Evolutionary conservation across 2,797 vertebrate species (phyloP).

Genomic region (Pseudopleuronectes americanus): DNA sequence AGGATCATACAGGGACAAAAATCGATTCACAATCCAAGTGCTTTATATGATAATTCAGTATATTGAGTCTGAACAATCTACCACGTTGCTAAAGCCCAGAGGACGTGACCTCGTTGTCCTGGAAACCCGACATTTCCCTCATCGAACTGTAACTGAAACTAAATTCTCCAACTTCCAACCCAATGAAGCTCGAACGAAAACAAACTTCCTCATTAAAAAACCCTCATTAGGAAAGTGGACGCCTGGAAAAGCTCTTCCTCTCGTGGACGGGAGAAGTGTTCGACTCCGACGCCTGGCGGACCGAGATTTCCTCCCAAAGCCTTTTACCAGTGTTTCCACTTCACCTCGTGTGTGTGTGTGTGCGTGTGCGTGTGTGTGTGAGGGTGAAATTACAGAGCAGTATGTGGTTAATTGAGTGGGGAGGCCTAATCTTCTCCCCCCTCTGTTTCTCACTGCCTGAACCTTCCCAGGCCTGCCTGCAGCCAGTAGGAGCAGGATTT

Average conservation of each 20-base stretch:
- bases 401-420: constrained; percentile 66
- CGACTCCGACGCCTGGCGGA: constrained; percentile 12
- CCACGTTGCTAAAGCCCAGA: no score
- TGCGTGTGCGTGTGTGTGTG: constrained; percentile 6
- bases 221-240: constrained; percentile 18
- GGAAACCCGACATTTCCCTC: not conserved
- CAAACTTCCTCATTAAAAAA: not conserved
- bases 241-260: constrained; percentile 15
- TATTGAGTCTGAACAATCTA: no score
- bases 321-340: constrained; percentile 34
- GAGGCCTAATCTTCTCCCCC: constrained; percentile 42
- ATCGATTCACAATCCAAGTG: not conserved
- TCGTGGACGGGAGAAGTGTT: constrained; percentile 2
- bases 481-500: constrained; percentile 45
- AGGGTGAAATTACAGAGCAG: constrained; percentile 73
- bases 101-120: no score
- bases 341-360: constrained; percentile 38
- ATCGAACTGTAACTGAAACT: constrained; percentile 7
- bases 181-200: not conserved
- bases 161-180: not conserved
- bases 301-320: constrained; percentile 23
- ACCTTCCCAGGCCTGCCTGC: constrained; percentile 39
- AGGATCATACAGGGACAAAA: not conserved
- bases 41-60: no score
- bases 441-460: constrained; percentile 19